Conservation (phyloP, 2,888 invertebrate genomes). For the Tachina grossa region DNA sequence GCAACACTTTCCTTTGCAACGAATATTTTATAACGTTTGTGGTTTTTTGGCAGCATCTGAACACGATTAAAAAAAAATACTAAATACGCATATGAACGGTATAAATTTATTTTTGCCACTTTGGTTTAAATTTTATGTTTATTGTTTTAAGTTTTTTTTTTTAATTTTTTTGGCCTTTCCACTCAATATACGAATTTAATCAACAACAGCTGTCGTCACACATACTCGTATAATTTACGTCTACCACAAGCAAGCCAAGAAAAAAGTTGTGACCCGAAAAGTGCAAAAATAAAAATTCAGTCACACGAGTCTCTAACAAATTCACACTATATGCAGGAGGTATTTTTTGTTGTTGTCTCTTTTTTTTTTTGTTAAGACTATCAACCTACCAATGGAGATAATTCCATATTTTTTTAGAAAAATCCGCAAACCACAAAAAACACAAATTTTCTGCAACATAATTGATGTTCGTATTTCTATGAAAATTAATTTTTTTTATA, state of each 20-base stretch:
- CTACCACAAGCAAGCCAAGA: conserved; percentile 25
- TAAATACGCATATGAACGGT: not conserved
- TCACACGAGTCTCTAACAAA: conserved; percentile 1
- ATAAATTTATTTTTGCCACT: conserved; percentile 43
- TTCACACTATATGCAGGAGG: not conserved
- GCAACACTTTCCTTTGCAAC: conserved; percentile 12
- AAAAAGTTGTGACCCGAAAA: conserved; percentile 3
- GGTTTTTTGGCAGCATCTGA: conserved; percentile 56
- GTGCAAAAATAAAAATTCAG: not conserved
- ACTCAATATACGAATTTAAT: conserved; percentile 69
- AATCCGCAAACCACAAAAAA: conserved; percentile 69
- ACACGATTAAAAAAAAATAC: conserved; percentile 3
- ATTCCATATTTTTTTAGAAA: conserved; percentile 14
- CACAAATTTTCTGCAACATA: conserved; percentile 67
- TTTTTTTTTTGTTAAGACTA: not conserved
- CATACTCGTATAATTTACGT: conserved; percentile 64
- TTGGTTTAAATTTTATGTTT: conserved; percentile 40
- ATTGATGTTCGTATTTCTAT: conserved; percentile 41
- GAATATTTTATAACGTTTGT: conserved; percentile 42
- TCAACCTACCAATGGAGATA: conserved; percentile 17
- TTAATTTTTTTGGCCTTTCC: conserved; percentile 17
- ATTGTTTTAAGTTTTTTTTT: conserved; percentile 3
- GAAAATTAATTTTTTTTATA: not conserved
- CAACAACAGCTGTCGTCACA: conserved; percentile 69
- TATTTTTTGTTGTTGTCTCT: not conserved